Evolutionary conservation across 1,140 invertebrate genomes (phyloP).

Genomic region (Zophobas atratus): DNA sequence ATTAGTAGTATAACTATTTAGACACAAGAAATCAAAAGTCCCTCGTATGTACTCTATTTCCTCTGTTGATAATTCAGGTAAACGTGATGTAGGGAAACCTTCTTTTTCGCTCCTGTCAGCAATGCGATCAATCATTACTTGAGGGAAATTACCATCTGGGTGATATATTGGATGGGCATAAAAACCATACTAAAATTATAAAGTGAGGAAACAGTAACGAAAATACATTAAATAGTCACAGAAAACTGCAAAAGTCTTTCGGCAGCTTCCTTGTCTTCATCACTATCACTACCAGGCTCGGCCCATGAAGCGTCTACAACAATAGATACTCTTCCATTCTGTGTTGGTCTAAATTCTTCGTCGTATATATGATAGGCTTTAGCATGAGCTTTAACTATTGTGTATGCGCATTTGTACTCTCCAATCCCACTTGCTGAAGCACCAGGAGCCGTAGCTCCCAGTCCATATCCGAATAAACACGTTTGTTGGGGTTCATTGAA

Average conservation of each 20-base stretch:
- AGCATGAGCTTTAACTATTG: not conserved
- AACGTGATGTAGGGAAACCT: constrained; percentile 68
- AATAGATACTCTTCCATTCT: constrained; percentile 53
- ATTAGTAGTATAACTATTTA: constrained; percentile 73
- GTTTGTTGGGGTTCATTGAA: constrained; percentile 68
- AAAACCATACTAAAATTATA: constrained; percentile 70
- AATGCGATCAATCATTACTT: constrained; percentile 37
- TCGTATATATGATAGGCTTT: constrained; percentile 58
- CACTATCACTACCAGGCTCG: constrained; percentile 65
- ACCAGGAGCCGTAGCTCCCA: not conserved
- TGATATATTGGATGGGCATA: constrained; percentile 77
- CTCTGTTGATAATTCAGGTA: constrained; percentile 73
- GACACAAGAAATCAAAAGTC: constrained; percentile 74
- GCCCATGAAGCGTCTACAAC: constrained; percentile 6
- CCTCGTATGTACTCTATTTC: constrained; percentile 71
- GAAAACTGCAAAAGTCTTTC: constrained; percentile 65
- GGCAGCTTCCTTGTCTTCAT: constrained; percentile 68
- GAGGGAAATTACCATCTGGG: constrained; percentile 66
- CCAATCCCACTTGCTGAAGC: not conserved
- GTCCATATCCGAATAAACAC: not conserved
- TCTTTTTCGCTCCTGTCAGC: constrained; percentile 70
- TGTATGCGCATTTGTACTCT: not conserved
- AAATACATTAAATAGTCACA: no score
- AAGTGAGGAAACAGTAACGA: not conserved
- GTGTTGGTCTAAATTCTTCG: constrained; percentile 50